Evolutionary conservation across 2,888 invertebrate genomes (phyloP), one percentile per base, ranked within the genome.

Genomic region (Molorchus minor): DNA sequence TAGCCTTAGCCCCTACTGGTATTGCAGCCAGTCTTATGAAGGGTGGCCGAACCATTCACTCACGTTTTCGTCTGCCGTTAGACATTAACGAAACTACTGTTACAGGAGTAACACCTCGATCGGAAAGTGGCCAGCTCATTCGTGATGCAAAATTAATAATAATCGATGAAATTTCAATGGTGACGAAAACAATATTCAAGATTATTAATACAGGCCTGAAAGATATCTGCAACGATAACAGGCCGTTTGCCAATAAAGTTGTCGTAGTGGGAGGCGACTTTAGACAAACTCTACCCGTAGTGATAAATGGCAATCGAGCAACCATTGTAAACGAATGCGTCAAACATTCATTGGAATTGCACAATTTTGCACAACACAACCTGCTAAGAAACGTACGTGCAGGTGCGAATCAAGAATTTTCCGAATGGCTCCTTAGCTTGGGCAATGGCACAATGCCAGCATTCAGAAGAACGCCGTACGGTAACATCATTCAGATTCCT

Each of bases 201-300:
- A 12, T 25, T 4, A 12, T 51, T 1, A 40, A 51, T 7, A 19
- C 38, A 51, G 36, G 12, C 2, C 29, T 51, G 1, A 1, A 29
- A 21, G 51, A 40, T 38, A 36, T 51, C 1, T 29, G 40, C n/a
- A 20, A 4, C 15, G 20, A 35, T 10, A 15, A 36, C n/a, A n/a
- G n/a, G n/a, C n/a, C n/a, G n/a, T n/a, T n/a, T n/a, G n/a, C n/a
- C n/a, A n/a, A n/a, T n/a, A 29, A 21, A 40, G 21, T 44, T 16
- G 30, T 62, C n/a, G n/a, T 62, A 15, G 30, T 60, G 1, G 45
- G 49, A 1, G 59, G 62, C 30, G 62, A 62, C 13, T 60, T 60
- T 16, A 40, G 62, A 3, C 58, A 59, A n/a, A n/a, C n/a, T n/a
- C n/a, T n/a, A n/a, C n/a, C n/a, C n/a, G n/a, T n/a, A n/a, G n/a